Evolutionary conservation across 53 echinoderm and acorn worm genomes (phyloP), one percentile per base, ranked within the genome.

Genomic region (Antedon mediterranea): DNA sequence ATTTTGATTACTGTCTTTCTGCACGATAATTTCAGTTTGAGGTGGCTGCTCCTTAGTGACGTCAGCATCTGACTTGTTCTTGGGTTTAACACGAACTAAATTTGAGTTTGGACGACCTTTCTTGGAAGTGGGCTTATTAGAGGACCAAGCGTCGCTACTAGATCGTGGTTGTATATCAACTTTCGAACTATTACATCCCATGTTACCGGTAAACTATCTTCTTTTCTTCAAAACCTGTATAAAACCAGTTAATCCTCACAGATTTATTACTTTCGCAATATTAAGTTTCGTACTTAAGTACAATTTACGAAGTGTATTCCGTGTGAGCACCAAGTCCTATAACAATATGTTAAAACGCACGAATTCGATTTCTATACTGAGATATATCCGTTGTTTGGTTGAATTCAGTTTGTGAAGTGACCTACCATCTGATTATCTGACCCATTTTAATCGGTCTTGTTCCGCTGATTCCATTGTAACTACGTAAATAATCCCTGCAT

Each of bases 101-200:
- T 83, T 86, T 31, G 87, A 78, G 42, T 34, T 34, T 27, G 85
- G 76, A 80, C 73, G 43, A 31, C 82, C 72, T 0, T 34, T 57
- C 18, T 81, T 84, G 43, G 79, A 43, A 0, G 85, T 79, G n/a
- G 89, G 76, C 13, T 33, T 1, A 0, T 89, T 79, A 29, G 0
- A 29, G 57, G 30, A 70, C 15, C 74, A 78, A n/a, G 79, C 33
- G 7, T 76, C 72, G 27, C 70, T 81, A 0, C 77, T 73, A 3
- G 85, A 73, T 0, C 78, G 72, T 30, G 76, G 71, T 31, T 41
- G 41, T 0, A 89, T 83, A 34, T 76, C 75, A 14, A 81, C 81
- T 32, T 86, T 90, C 6, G 90, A 90, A 28, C 75, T 81, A 31
- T 71, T 72, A 28, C 90, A 90, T 32, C 90, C 90, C 90, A 90